Evolutionary conservation across 2,113 vertebrate species (phyloP), one percentile per base, ranked within the genome.

Genomic region (Xiphophorus hellerii): DNA sequence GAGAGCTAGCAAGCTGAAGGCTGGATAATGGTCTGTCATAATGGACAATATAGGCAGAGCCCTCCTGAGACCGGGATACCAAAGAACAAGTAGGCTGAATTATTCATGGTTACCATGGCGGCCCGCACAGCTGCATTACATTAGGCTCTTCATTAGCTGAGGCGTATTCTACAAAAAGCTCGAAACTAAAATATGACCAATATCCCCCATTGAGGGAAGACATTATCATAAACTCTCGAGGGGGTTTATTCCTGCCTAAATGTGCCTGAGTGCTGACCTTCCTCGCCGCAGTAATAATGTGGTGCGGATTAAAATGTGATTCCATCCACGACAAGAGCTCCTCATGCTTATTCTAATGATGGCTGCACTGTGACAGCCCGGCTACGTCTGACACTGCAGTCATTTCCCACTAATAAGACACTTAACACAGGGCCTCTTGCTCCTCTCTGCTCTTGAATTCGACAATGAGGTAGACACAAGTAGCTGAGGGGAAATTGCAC

Each of bases 21-120:
- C 95, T 93, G 95, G 95, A 96, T 98, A 99, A 98, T 96, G 96
- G 96, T 95, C 96, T 97, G 95, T 97, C 96, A 97, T 94, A 93
- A 95, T 94, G 94, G 97, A 98, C 97, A 97, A 98, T 96, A 95
- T 94, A 94, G 93, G 93, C 87, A 91, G 90, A 93, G 94, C 93
- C 95, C 96, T 96, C 95, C 81, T 76, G 96, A 95, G 97, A 95
- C 95, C 94, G 93, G 90, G 92, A 93, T 91, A 91, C 91, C 88
- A 93, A 94, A 95, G 93, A 94, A 94, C 93, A 94, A 94, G 94
- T 92, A 93, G 92, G 77, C 92, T 97, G 97, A 97, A 99, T 98
- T 96, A 98, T 98, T 98, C 96, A 97, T 97, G 95, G 92, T 89
- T 90, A 90, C 93, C 76, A 88, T 86, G 91, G 95, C 93, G 91